Evolutionary conservation across 2,113 vertebrate species (phyloP).

Genomic region (Glareola pratincola): DNA sequence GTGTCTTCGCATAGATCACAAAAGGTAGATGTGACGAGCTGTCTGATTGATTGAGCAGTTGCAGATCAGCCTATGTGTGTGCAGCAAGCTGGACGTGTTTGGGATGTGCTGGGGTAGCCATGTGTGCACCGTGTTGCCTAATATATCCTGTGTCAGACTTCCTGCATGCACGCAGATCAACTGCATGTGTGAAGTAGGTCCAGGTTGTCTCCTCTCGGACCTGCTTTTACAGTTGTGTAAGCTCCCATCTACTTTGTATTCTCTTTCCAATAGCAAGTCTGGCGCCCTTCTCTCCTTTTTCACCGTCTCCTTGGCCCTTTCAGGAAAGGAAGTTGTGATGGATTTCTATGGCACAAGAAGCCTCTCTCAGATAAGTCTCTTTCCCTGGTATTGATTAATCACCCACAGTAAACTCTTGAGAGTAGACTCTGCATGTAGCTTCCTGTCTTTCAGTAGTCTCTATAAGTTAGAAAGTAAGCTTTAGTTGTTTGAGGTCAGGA

Average conservation of each 20-base stretch:
- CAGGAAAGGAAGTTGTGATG: background rate
- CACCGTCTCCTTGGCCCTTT: background rate
- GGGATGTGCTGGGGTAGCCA: background rate
- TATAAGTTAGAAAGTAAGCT: background rate
- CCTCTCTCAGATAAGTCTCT: background rate
- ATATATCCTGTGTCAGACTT: background rate
- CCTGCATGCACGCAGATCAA: fast-evolving
- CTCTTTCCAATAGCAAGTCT: background rate
- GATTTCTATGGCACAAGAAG: background rate
- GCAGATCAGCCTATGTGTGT: background rate
- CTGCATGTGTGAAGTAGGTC: background rate
- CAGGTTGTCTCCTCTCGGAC: background rate
- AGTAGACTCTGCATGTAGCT: background rate
- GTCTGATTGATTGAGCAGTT: background rate
- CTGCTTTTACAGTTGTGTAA: background rate
- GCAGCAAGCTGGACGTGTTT: background rate
- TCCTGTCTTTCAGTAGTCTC: background rate
- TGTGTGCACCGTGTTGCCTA: background rate
- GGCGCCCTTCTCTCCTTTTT: background rate
- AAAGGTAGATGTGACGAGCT: background rate
- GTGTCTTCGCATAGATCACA: background rate
- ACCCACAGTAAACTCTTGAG: background rate
- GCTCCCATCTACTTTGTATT: background rate
- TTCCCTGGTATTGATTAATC: background rate
- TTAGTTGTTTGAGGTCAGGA: background rate